Conservation (phyloP, 2,113 vertebrate species). For the Balaeniceps rex region DNA sequence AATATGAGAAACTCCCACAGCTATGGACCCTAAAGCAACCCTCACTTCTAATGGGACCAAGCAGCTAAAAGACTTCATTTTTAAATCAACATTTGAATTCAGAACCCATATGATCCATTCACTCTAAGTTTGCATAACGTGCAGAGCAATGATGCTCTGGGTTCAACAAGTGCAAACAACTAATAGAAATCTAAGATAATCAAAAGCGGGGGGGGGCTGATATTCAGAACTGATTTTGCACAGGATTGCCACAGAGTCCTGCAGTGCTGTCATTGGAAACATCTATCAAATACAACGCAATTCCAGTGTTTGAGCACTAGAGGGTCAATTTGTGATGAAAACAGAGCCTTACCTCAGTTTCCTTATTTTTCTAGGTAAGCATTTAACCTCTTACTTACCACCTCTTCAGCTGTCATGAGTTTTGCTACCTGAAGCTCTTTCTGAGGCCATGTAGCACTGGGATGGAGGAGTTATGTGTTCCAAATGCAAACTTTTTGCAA, state of each 20-base stretch:
- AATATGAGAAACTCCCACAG: not conserved
- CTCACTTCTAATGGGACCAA: not conserved
- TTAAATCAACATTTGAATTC: not conserved
- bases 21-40: not conserved
- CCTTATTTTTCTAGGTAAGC: not conserved
- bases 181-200: not conserved
- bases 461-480: not conserved
- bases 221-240: not conserved
- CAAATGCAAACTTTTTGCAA: not conserved
- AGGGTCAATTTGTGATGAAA: not conserved
- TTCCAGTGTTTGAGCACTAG: constrained; percentile 6
- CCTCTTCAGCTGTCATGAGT: not conserved
- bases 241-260: not conserved
- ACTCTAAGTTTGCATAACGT: not conserved
- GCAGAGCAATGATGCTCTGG: not conserved
- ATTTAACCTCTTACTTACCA: not conserved
- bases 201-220: not conserved
- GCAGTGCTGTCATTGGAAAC: not conserved
- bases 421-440: not conserved
- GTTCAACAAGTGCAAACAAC: not conserved
- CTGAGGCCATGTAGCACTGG: not conserved
- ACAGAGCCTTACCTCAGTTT: not conserved
- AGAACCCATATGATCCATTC: not conserved
- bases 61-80: not conserved
- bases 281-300: not conserved